Conservation (phyloP, 1,140 invertebrate species). For the Pseudomyrmex dendroicus region DNA sequence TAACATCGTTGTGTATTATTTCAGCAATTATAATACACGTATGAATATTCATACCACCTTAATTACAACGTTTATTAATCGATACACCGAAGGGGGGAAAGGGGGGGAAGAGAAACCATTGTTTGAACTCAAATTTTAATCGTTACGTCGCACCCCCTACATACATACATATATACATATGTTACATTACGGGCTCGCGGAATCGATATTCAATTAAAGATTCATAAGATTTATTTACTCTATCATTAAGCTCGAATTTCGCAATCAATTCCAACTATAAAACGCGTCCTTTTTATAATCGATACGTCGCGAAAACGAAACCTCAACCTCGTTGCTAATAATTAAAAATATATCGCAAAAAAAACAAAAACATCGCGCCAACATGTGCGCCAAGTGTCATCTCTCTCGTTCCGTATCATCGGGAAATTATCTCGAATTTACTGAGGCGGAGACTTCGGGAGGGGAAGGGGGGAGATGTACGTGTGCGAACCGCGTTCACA, state of each 20-base stretch:
- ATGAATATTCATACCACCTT: conserved; percentile 55
- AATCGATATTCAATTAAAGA: conserved; percentile 59
- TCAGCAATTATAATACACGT: conserved; percentile 52
- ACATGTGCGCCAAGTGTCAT: too few relatives aligned
- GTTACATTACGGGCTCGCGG: conserved; percentile 31
- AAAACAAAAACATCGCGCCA: too few relatives aligned
- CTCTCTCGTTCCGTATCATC: background rate
- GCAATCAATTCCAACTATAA: conserved; percentile 24
- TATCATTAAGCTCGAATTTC: conserved; percentile 48
- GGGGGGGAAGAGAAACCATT: conserved; percentile 24
- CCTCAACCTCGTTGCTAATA: too few relatives aligned
- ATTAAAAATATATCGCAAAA: too few relatives aligned
- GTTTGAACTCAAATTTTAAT: conserved; percentile 54
- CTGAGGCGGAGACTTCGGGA: background rate
- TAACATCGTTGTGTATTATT: conserved; percentile 52
- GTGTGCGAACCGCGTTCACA: background rate
- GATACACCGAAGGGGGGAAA: background rate
- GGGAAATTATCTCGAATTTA: conserved; percentile 33
- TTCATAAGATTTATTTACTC: conserved; percentile 53
- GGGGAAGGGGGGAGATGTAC: too few relatives aligned
- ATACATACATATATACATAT: background rate
- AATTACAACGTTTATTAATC: conserved; percentile 61
- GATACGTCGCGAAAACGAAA: conserved; percentile 23
- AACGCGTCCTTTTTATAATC: conserved; percentile 3
- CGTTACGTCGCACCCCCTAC: conserved; percentile 13